phyloP scores from a whole-genome alignment of 1,140 invertebrate species.

The Lamellibrachia luymesi region DNA sequence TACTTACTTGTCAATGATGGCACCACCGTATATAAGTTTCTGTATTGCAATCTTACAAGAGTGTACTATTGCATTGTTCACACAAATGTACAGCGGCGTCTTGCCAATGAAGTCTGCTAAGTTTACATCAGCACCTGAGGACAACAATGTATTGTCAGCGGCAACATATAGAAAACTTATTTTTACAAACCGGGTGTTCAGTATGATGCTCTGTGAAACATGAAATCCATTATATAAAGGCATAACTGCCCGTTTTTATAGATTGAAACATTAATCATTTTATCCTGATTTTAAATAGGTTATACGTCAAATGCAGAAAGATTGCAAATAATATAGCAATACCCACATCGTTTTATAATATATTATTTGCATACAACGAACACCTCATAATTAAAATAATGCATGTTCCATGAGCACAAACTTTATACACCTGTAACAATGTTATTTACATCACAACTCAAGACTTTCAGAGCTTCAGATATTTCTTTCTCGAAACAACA shows the following conservation, averaged over 20 bases:
- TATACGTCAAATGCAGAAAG: background rate
- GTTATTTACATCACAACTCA: no score
- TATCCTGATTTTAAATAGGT: background rate
- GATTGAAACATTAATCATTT: background rate
- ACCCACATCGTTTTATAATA: background rate
- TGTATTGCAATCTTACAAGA: conserved; percentile 46
- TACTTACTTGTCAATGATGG: conserved; percentile 49
- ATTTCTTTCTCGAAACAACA: no score
- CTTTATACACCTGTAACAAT: no score
- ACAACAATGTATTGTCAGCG: background rate
- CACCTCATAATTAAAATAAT: no score
- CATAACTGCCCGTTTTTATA: background rate
- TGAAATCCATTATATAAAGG: background rate
- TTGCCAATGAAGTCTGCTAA: conserved; percentile 50
- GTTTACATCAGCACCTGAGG: conserved; percentile 52
- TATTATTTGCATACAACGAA: no score
- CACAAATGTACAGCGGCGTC: conserved; percentile 55
- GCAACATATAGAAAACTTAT: background rate
- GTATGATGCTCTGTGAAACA: background rate
- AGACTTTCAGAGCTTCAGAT: no score
- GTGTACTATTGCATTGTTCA: conserved; percentile 55
- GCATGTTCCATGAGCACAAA: no score
- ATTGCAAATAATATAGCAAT: background rate
- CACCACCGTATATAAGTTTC: conserved; percentile 48
- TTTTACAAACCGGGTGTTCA: background rate